Evolutionary conservation across 2,888 invertebrate genomes (phyloP), one percentile per base, ranked within the genome.

Genomic region (Chalcis sispes): DNA sequence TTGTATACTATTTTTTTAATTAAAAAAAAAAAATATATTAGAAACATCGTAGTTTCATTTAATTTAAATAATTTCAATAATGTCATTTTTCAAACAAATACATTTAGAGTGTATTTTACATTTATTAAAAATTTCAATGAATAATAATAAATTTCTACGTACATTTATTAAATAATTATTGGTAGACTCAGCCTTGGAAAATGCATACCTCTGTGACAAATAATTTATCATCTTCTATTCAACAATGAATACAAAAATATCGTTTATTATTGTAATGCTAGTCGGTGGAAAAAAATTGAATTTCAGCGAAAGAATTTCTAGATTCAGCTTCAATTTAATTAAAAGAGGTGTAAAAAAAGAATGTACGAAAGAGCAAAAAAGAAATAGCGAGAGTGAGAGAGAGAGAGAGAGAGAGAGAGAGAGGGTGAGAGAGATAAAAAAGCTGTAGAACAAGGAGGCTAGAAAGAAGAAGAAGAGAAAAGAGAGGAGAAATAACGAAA

Each of bases 291-390:
- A 25, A 64, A 56, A 72, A 72, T 72, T 72, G 29, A 64, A 64
- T 71, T 59, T 64, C 72, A 56, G 10, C 46, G 48, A 18, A 40
- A 48, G 58, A 65, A 72, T 72, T 72, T 65, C 58, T 27, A 67
- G 64, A 59, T 73, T 64, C 66, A 73, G 59, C 52, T 52, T 73
- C 72, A 66, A 67, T 73, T 73, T 73, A 73, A 73, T 73, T 73
- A 73, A 67, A 67, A 27, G 56, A 32, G 58, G 27, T 25, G 23
- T 4, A 46, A 62, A 5, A 20, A n/a, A n/a, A n/a, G n/a, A n/a
- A n/a, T n/a, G n/a, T n/a, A n/a, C n/a, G 46, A 10, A 18, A 15
- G 42, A 25, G 25, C 50, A 18, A n/a, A n/a, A n/a, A n/a, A n/a
- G 52, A 48, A n/a, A n/a, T 8, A 20, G 4, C 32, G 36, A 5